Evolutionary conservation across 2,797 vertebrate genomes (phyloP).

Genomic region (Agapornis canus): DNA sequence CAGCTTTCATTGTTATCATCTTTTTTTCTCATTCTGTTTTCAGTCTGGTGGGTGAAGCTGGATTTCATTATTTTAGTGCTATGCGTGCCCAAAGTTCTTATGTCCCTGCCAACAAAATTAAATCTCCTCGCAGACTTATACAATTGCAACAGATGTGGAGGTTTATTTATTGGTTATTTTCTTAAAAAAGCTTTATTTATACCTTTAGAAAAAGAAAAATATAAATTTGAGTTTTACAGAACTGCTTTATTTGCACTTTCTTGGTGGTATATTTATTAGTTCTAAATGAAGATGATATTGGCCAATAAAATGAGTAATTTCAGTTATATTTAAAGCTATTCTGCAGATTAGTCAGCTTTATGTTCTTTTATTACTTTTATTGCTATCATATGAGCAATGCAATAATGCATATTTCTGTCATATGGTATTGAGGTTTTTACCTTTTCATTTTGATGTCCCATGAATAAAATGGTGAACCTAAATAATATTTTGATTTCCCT

Average conservation of each 20-base stretch:
- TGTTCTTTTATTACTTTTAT: conserved; percentile 37
- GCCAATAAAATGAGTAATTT: neutral
- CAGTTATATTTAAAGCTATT: neutral
- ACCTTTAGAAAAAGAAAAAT: neutral
- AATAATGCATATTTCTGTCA: neutral
- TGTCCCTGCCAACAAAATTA: conserved; percentile 55
- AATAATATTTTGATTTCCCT: conserved; percentile 52
- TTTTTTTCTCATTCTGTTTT: neutral
- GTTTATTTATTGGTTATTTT: neutral
- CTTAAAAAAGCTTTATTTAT: neutral
- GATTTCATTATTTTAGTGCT: conserved; percentile 55
- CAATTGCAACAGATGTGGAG: conserved; percentile 17
- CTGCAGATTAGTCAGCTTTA: conserved; percentile 9
- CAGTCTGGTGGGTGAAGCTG: conserved; percentile 40
- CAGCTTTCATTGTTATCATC: conserved; percentile 46
- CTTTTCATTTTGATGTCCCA: conserved; percentile 29
- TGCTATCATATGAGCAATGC: neutral
- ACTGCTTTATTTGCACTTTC: neutral
- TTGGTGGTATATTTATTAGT: conserved; percentile 1
- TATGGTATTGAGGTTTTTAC: neutral
- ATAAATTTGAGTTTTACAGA: neutral
- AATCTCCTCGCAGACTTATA: conserved; percentile 25
- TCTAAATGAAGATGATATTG: conserved; percentile 3
- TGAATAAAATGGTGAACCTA: conserved; percentile 14
- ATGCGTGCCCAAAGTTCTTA: conserved; percentile 16